phyloP scores from a whole-genome alignment of 2,888 invertebrate species.

The Aplocera efformata region DNA sequence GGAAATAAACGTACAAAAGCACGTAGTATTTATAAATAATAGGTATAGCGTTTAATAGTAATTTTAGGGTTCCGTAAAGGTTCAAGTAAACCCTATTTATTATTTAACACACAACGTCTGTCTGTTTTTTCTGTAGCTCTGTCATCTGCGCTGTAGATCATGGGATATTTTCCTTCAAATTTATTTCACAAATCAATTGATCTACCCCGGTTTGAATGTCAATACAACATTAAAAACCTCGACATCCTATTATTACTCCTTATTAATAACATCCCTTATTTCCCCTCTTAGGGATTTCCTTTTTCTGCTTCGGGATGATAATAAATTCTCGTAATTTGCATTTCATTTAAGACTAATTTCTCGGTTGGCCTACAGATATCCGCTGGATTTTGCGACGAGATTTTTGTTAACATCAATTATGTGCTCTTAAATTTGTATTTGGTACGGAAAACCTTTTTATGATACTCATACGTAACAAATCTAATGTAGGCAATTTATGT shows the following conservation, averaged over 20 bases:
- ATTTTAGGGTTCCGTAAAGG: too few species aligned
- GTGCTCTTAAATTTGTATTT: constrained; percentile 8
- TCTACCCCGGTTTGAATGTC: constrained; percentile 6
- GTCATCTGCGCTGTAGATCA: constrained; percentile 8
- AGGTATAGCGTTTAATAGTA: too few species aligned
- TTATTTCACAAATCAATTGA: too few species aligned
- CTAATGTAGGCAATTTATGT: too few species aligned
- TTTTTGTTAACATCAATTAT: constrained; percentile 25
- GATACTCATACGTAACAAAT: too few species aligned
- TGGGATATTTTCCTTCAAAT: too few species aligned
- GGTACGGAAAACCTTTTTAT: too few species aligned
- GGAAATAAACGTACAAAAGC: constrained; percentile 14
- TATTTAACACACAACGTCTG: too few species aligned
- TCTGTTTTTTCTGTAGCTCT: too few species aligned
- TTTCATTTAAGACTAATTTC: constrained; percentile 64
- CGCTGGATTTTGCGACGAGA: constrained; percentile 41
- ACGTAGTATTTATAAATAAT: too few species aligned
- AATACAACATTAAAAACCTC: constrained; percentile 18
- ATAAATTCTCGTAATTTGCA: constrained; percentile 75
- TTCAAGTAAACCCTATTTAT: too few species aligned
- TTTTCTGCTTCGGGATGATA: constrained; percentile 66
- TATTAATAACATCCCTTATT: constrained; percentile 66
- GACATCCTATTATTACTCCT: constrained; percentile 34
- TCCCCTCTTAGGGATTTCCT: constrained; percentile 42
- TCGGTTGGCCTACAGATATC: constrained; percentile 45